Evolutionary conservation across 1,140 invertebrate genomes (phyloP).

Genomic region (Pseudomyrmex dendroicus): DNA sequence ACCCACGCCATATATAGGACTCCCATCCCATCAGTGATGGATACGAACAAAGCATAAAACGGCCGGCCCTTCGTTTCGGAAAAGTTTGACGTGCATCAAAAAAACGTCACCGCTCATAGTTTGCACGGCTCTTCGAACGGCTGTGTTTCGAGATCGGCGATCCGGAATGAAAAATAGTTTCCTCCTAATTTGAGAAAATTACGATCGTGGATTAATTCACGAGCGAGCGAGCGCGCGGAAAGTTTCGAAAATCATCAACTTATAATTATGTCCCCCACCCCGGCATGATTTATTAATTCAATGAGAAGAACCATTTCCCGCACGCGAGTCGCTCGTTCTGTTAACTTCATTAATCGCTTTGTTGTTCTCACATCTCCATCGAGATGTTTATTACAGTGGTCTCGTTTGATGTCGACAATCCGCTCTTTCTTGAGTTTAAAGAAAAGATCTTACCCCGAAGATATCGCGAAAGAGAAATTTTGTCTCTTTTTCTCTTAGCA

Average conservation of each 20-base stretch:
- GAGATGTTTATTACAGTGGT: constrained; percentile 30
- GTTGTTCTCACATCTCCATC: constrained; percentile 33
- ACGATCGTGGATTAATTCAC: constrained; percentile 8
- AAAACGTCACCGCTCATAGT: background rate
- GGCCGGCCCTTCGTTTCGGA: background rate
- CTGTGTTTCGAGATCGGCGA: background rate
- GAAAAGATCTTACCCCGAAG: background rate
- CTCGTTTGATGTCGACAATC: background rate
- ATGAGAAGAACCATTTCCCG: constrained; percentile 52
- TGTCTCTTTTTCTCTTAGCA: too few species aligned
- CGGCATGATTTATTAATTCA: constrained; percentile 50
- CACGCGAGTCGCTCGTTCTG: constrained; percentile 54
- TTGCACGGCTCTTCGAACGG: background rate
- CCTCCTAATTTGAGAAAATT: constrained; percentile 11
- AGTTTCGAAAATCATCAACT: constrained; percentile 38
- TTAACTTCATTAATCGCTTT: constrained; percentile 49
- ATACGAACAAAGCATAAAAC: constrained; percentile 60
- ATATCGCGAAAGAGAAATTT: background rate
- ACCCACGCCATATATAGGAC: constrained; percentile 68
- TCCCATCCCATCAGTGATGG: constrained; percentile 61
- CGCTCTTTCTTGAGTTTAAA: background rate
- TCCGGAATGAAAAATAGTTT: constrained; percentile 3
- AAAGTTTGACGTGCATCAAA: background rate
- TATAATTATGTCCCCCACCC: background rate
- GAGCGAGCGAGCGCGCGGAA: background rate